Conservation (phyloP, 1,140 invertebrate species). For the Whitmania pigra region DNA sequence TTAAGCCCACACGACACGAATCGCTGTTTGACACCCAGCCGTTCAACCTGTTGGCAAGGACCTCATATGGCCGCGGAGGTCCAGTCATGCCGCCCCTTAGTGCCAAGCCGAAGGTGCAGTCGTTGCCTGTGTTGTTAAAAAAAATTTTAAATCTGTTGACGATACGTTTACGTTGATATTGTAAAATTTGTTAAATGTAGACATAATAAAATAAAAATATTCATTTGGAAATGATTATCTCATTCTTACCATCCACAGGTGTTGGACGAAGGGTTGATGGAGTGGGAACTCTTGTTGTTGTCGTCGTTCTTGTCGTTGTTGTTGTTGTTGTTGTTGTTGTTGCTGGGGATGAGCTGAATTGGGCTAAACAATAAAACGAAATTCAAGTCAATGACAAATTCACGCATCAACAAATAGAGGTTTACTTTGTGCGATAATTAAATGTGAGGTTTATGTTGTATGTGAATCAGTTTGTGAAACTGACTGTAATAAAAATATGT, state of each 20-base stretch:
- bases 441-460: not conserved
- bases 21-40: not conserved
- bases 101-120: not conserved
- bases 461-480: too few species aligned
- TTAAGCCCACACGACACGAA: not conserved
- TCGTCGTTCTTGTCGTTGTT: not conserved
- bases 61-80: too few species aligned
- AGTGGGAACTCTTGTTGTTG: not conserved
- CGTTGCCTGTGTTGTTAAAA: not conserved
- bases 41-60: slow-evolving; percentile 11
- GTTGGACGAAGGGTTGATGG: not conserved
- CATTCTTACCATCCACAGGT: too few species aligned
- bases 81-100: not conserved
- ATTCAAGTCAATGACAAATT: too few species aligned
- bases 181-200: not conserved
- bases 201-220: not conserved
- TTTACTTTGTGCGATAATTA: not conserved
- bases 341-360: not conserved
- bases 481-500: too few species aligned
- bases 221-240: too few species aligned
- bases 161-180: not conserved
- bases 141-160: not conserved
- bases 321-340: not conserved
- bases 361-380: too few species aligned
- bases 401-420: too few species aligned